Conservation (phyloP, 2,797 vertebrate genomes). For the Gobionotothen gibberifrons region DNA sequence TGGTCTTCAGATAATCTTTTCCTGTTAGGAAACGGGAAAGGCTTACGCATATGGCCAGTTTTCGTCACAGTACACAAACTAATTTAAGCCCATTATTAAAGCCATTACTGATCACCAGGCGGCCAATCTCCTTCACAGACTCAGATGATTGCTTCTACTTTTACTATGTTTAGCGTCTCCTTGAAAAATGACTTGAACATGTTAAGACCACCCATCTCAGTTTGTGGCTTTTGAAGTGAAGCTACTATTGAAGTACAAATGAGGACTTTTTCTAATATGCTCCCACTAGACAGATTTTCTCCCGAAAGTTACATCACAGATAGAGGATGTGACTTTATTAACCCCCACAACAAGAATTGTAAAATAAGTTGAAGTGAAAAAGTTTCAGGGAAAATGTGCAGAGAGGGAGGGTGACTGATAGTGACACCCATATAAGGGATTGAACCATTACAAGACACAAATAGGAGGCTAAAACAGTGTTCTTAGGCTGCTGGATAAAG, state of each 20-base stretch:
- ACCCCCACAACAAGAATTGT: slow-evolving; percentile 19
- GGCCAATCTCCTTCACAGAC: slow-evolving; percentile 23
- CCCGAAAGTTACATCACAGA: slow-evolving; percentile 26
- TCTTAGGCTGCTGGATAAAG: slow-evolving; percentile 15
- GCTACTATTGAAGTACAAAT: slow-evolving; percentile 68
- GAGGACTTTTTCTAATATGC: slow-evolving; percentile 16
- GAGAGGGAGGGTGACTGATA: slow-evolving; percentile 1
- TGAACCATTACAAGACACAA: slow-evolving; percentile 7
- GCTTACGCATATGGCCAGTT: slow-evolving; percentile 1
- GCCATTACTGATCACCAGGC: slow-evolving; percentile 44
- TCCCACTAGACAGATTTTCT: slow-evolving; percentile 16
- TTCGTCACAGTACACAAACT: slow-evolving; percentile 25
- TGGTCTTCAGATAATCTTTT: slow-evolving; percentile 30
- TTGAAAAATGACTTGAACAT: slow-evolving; percentile 35
- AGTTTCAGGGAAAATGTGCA: not conserved
- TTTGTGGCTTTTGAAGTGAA: slow-evolving; percentile 49
- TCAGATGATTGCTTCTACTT: slow-evolving; percentile 47
- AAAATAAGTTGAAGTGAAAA: not conserved
- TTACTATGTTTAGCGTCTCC: slow-evolving; percentile 37
- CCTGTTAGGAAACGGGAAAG: slow-evolving; percentile 3
- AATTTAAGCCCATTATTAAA: slow-evolving; percentile 48
- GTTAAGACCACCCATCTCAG: slow-evolving; percentile 31
- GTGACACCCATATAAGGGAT: slow-evolving; percentile 4
- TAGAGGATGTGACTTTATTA: not conserved
- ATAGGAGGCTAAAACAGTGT: slow-evolving; percentile 14